Evolutionary conservation across 2,113 vertebrate genomes (phyloP), one percentile per base, ranked within the genome.

Genomic region (Eurypyga helias): DNA sequence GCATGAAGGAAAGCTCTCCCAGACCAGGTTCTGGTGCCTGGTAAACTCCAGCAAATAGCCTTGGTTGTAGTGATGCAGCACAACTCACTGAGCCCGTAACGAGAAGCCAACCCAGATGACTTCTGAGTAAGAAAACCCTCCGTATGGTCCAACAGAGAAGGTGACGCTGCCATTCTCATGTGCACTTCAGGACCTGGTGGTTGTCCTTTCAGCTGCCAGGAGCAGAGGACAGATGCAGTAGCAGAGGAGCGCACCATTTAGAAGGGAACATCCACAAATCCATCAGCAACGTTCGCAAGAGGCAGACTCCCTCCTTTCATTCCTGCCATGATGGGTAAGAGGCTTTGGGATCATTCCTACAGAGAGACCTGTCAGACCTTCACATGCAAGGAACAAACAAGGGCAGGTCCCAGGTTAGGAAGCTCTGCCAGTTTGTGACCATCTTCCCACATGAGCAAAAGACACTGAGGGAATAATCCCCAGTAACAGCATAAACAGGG

Each of bases 221-320:
- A 88, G 8, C 17, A 2, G 7, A 21, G 17, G 29, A 86, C 34
- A 89, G 45, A 58, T 58, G 33, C 17, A n/a, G 26, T 2, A 83
- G 31, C 0, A 0, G 41, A 67, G 38, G 64, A 72, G 23, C 0
- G 11, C 57, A 61, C 19, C 36, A 41, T 49, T 90, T 65, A 58
- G 54, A 62, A 82, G 17, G 19, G 20, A 17, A 43, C 70, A 78
- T 31, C n/a, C 31, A 48, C 73, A 52, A 86, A 78, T 8, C 23
- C 17, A 61, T 6, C 11, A 67, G 45, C 33, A 67, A 51, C 6
- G 5, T 51, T 64, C 82, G 48, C 34, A 94, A 67, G 48, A 76
- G 7, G 21, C 0, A 4, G 41, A 51, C 26, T 23, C 8, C 15
- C 26, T 57, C 57, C 15, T 91, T 61, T 90, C 34, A 21, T 46